Percentiles rank a stretch among this genome's conserved stretches.
Conservation (phyloP, 1,140 invertebrate species). For the Antheraea mylitta region DNA sequence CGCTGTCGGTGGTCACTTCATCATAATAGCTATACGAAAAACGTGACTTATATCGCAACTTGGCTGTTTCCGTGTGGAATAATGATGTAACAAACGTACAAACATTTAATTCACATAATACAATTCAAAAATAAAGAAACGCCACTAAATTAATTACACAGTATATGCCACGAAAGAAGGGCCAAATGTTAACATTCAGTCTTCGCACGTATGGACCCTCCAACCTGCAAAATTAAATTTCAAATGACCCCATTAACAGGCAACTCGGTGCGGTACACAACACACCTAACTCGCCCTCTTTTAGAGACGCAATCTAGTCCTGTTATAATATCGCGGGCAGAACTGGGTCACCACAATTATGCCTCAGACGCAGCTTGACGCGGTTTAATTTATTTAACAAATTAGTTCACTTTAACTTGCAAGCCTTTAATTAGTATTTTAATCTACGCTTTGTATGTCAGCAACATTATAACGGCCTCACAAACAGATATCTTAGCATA, state of each 20-base stretch:
- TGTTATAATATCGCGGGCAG: slow-evolving; percentile 33
- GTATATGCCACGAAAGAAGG: too few relatives aligned
- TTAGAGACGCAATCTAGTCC: slow-evolving; percentile 19
- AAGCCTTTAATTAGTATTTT: slow-evolving; percentile 32
- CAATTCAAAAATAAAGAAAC: too few relatives aligned
- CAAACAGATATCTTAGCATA: too few relatives aligned
- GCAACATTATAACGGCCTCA: too few relatives aligned
- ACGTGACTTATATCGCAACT: too few relatives aligned
- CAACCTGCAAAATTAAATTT: slow-evolving; percentile 38
- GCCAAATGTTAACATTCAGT: not conserved
- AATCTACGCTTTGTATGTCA: slow-evolving; percentile 12
- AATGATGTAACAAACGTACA: too few relatives aligned
- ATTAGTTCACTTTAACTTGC: slow-evolving; percentile 49
- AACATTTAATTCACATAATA: too few relatives aligned
- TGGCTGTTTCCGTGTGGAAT: too few relatives aligned
- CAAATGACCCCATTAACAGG: slow-evolving; percentile 29
- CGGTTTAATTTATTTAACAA: slow-evolving; percentile 53
- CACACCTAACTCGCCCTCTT: slow-evolving; percentile 30
- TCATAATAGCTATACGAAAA: too few relatives aligned
- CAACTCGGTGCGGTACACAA: slow-evolving; percentile 12
- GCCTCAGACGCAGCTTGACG: slow-evolving; percentile 37
- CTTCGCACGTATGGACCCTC: not conserved
- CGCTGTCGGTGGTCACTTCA: too few relatives aligned
- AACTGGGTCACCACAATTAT: slow-evolving; percentile 57
- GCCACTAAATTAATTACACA: too few relatives aligned